Conservation (phyloP, 53 echinoderm and acorn worm species). For the Paracentrotus lividus region DNA sequence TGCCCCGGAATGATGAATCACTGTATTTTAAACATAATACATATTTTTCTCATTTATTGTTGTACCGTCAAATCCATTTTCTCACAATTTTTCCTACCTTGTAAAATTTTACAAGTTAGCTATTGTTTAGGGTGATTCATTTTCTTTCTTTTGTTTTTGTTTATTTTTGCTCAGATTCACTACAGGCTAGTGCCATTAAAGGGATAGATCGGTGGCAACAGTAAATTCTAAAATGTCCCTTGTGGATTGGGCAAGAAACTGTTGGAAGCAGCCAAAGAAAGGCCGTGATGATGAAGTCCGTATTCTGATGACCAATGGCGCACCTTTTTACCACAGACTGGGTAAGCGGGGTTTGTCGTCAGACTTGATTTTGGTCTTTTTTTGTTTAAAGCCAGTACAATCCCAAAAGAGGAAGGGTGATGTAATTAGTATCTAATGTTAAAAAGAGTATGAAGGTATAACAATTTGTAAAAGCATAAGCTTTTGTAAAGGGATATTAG, state of each 20-base stretch:
- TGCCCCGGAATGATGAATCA: background rate
- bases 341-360: conserved; percentile 72
- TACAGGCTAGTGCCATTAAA: background rate
- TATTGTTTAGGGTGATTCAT: too few species aligned
- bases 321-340: conserved; percentile 98
- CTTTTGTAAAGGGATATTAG: too few species aligned
- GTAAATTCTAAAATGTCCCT: conserved; percentile 73
- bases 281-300: conserved; percentile 90
- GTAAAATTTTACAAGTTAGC: too few species aligned
- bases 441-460: too few species aligned
- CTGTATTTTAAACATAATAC: background rate
- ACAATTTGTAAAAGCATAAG: too few species aligned
- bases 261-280: conserved; percentile 87
- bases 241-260: conserved; percentile 91
- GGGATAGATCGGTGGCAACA: too few species aligned
- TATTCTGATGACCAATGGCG: conserved; percentile 94
- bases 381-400: too few species aligned
- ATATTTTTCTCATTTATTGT: background rate
- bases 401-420: too few species aligned
- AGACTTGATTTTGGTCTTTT: background rate
- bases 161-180: background rate
- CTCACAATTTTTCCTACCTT: too few species aligned
- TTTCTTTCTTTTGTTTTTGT: background rate
- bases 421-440: too few species aligned
- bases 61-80: background rate